Conservation (phyloP, 2,888 invertebrate genomes). For the Andricus quercusramuli region DNA sequence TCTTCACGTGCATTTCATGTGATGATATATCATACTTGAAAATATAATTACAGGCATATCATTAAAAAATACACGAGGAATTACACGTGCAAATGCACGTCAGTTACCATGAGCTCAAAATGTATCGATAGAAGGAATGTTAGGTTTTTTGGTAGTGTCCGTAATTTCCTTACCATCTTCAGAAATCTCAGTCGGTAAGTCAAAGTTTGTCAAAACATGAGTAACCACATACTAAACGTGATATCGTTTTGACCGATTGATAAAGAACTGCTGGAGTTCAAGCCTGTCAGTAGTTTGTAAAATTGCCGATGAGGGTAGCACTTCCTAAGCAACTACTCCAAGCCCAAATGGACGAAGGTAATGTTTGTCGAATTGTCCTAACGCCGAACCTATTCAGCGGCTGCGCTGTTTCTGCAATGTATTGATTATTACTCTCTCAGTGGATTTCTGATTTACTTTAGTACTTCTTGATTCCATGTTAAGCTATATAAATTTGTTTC, state of each 20-base stretch:
- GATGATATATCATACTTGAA: too few relatives aligned
- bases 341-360: conserved; percentile 58
- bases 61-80: too few relatives aligned
- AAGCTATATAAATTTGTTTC: not conserved
- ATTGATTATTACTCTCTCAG: conserved; percentile 78
- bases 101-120: not conserved
- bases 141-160: not conserved
- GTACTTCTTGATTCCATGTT: conserved; percentile 61
- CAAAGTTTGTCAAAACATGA: not conserved
- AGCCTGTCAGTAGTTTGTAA: conserved; percentile 62
- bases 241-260: conserved; percentile 46
- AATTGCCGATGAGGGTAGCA: conserved; percentile 72
- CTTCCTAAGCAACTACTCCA: conserved; percentile 55
- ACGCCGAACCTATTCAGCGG: conserved; percentile 64
- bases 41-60: too few relatives aligned
- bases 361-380: conserved; percentile 54
- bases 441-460: conserved; percentile 76
- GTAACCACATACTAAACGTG: conserved; percentile 9
- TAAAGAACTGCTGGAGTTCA: conserved; percentile 55
- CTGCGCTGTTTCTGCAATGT: conserved; percentile 74
- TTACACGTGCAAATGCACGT: not conserved
- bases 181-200: conserved; percentile 25
- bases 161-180: not conserved
- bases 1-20: too few relatives aligned
- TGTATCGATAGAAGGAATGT: not conserved